Percentiles rank a stretch among this genome's conserved stretches.
Evolutionary conservation across 1,140 invertebrate species (phyloP).

Genomic region (Lasioglossum baleicum): DNA sequence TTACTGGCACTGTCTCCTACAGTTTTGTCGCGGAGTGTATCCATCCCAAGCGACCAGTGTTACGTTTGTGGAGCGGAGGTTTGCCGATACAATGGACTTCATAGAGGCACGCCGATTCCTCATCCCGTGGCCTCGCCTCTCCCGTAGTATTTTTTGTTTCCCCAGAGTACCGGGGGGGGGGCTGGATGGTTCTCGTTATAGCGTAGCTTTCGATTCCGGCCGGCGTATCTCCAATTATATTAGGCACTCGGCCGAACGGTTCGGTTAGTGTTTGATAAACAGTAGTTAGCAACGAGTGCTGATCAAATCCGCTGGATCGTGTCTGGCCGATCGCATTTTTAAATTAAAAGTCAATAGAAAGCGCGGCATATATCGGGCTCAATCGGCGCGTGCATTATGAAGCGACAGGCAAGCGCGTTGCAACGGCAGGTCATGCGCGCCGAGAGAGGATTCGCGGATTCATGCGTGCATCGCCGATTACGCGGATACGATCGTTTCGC

Average conservation of each 20-base stretch:
- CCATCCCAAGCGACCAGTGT: background rate
- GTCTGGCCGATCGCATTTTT: slow-evolving; percentile 20
- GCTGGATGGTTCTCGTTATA: slow-evolving; percentile 6
- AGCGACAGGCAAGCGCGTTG: background rate
- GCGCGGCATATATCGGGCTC: background rate
- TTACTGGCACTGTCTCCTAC: too few relatives aligned
- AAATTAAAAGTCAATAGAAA: slow-evolving; percentile 42
- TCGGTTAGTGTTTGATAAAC: slow-evolving; percentile 39
- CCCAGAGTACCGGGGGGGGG: too few relatives aligned
- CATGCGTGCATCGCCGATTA: too few relatives aligned
- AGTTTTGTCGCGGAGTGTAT: too few relatives aligned
- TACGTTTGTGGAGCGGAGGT: background rate
- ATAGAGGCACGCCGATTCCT: too few relatives aligned
- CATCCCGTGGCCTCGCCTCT: background rate
- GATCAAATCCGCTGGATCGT: slow-evolving; percentile 28
- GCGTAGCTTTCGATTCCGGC: background rate
- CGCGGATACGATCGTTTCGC: background rate
- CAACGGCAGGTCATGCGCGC: too few relatives aligned
- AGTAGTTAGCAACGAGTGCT: slow-evolving; percentile 28
- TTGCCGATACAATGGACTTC: background rate
- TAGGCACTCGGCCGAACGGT: slow-evolving; percentile 9
- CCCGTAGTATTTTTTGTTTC: background rate
- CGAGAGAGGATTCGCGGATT: too few relatives aligned
- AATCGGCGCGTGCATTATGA: slow-evolving; percentile 9
- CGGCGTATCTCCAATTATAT: slow-evolving; percentile 36